A percentile compares a stretch with the other conserved stretches of the same genome.
Conservation (phyloP, 2,113 vertebrate genomes). For the Erythrolamprus reginae region DNA sequence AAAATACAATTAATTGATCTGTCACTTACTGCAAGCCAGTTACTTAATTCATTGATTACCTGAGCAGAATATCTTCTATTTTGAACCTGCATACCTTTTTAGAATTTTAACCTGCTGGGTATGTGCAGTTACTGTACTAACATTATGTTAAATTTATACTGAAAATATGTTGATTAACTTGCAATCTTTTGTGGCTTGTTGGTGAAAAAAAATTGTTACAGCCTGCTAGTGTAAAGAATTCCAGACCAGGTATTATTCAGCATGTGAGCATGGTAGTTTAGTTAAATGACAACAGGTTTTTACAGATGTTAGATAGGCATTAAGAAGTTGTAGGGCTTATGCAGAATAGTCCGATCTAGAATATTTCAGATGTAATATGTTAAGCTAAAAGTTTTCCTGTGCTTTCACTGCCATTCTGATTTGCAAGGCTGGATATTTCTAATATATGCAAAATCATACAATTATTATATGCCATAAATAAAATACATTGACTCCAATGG, state of each 20-base stretch:
- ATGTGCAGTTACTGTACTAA: background rate
- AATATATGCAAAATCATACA: background rate
- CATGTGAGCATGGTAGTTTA: background rate
- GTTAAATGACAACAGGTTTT: background rate
- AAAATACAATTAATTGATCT: background rate
- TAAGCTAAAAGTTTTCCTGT: background rate
- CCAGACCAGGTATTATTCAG: background rate
- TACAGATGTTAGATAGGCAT: background rate
- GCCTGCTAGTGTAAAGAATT: background rate
- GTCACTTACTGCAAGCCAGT: background rate
- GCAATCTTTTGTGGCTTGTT: background rate
- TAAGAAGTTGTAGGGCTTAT: background rate
- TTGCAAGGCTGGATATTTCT: background rate
- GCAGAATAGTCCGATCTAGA: background rate
- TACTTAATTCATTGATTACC: background rate
- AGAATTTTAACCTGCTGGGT: background rate
- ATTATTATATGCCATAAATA: background rate
- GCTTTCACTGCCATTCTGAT: background rate
- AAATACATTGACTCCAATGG: background rate
- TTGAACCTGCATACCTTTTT: background rate
- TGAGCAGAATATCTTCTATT: background rate
- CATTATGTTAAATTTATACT: background rate
- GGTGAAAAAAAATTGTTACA: background rate
- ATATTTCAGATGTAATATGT: background rate
- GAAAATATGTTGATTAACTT: background rate